Evolutionary conservation across 2,113 vertebrate genomes (phyloP).

Genomic region (Pomatorhinus ruficollis): DNA sequence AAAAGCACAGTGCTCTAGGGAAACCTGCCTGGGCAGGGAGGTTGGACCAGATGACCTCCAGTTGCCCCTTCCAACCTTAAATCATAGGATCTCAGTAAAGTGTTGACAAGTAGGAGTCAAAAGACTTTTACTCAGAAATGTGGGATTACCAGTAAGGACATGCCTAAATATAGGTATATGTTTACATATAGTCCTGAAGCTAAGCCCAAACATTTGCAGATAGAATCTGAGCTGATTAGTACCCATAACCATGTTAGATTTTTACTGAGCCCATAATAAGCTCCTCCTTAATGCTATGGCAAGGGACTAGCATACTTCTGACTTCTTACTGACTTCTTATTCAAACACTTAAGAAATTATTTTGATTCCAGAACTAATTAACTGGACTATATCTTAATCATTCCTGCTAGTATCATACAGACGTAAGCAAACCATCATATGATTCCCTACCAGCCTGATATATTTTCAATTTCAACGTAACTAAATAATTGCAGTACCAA

Average conservation of each 20-base stretch:
- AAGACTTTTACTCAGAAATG: not conserved
- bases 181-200: not conserved
- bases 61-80: not conserved
- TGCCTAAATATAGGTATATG: not conserved
- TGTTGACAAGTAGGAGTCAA: not conserved
- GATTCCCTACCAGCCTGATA: conserved; percentile 40
- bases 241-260: not conserved
- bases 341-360: conserved; percentile 34
- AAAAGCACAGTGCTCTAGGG: not conserved
- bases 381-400: conserved; percentile 27
- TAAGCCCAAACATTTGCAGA: not conserved
- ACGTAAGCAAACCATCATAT: conserved; percentile 12
- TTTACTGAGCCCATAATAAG: not conserved
- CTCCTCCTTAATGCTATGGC: not conserved
- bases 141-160: not conserved
- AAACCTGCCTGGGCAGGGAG: not conserved
- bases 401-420: conserved; percentile 26
- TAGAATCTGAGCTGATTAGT: not conserved
- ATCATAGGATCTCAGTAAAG: not conserved
- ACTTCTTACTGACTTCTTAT: not conserved
- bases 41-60: not conserved
- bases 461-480: conserved; percentile 60
- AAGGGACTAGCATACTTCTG: not conserved
- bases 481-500: conserved; percentile 60
- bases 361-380: conserved; percentile 51